A percentile compares a stretch with the other conserved stretches of the same genome.
phyloP scores from a whole-genome alignment of 2,888 invertebrate genomes.

The Aethes cnicana region DNA sequence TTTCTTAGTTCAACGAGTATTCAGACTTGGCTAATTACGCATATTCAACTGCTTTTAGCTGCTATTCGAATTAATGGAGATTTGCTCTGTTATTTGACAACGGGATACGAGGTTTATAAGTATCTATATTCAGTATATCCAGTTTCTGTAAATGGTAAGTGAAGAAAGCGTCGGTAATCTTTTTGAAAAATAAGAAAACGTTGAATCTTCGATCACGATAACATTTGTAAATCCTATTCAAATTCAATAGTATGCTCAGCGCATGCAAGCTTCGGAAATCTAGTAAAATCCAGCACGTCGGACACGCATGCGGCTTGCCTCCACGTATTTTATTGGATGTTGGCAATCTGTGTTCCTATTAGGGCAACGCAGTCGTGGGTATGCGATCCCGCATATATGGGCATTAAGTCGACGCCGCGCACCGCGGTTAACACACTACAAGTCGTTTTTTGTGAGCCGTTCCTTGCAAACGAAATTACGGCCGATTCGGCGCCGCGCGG shows the following conservation, averaged over 20 bases:
- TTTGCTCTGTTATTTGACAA: slow-evolving; percentile 9
- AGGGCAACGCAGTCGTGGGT: slow-evolving; percentile 46
- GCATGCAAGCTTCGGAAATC: slow-evolving; percentile 5
- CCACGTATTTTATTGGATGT: slow-evolving; percentile 34
- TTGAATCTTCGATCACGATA: too few species aligned
- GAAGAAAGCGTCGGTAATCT: too few species aligned
- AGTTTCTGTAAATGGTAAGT: too few species aligned
- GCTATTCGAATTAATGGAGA: slow-evolving; percentile 7
- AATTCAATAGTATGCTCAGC: slow-evolving; percentile 5
- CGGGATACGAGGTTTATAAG: too few species aligned
- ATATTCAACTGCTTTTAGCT: slow-evolving; percentile 16
- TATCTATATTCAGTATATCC: too few species aligned
- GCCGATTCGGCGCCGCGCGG: slow-evolving; percentile 75
- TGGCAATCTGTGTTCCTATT: slow-evolving; percentile 42
- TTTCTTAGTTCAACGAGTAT: slow-evolving; percentile 19
- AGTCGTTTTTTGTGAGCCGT: slow-evolving; percentile 64
- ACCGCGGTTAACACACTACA: slow-evolving; percentile 62
- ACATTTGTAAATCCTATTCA: slow-evolving; percentile 6
- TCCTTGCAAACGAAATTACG: slow-evolving; percentile 74
- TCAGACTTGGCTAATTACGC: slow-evolving; percentile 15
- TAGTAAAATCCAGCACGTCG: slow-evolving; percentile 20
- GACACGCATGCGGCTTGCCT: slow-evolving; percentile 19
- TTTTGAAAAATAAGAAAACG: too few species aligned
- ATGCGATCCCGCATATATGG: slow-evolving; percentile 52
- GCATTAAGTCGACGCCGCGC: slow-evolving; percentile 54